phyloP scores from a whole-genome alignment of 1,140 invertebrate species.

The Oreohelix idahoensis region DNA sequence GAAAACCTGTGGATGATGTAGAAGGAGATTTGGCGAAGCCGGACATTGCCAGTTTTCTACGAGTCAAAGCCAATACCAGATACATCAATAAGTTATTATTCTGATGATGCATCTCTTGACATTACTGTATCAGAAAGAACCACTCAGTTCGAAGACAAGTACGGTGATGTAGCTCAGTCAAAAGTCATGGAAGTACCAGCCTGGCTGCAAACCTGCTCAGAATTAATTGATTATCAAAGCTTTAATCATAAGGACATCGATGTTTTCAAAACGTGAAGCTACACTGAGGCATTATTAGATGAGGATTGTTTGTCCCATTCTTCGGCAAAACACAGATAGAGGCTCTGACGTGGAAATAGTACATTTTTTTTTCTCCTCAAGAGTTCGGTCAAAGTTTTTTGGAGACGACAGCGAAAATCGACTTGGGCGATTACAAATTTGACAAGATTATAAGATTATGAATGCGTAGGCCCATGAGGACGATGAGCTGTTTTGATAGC shows the following conservation, averaged over 20 bases:
- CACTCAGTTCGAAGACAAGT: not conserved
- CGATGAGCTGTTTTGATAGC: no score
- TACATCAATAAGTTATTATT: not conserved
- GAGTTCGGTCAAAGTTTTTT: constrained; percentile 17
- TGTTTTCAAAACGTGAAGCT: not conserved
- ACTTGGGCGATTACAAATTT: not conserved
- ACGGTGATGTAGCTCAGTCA: not conserved
- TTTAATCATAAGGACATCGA: not conserved
- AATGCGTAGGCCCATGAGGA: not conserved
- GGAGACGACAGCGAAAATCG: constrained; percentile 11
- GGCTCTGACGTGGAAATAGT: not conserved
- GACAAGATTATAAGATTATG: not conserved
- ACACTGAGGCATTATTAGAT: constrained; percentile 3
- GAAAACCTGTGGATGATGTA: not conserved
- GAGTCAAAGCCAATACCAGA: no score
- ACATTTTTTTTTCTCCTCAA: not conserved
- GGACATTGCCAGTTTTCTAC: not conserved
- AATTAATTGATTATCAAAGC: not conserved
- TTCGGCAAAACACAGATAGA: not conserved
- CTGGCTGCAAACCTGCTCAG: not conserved
- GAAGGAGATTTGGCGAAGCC: not conserved
- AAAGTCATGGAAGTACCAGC: not conserved
- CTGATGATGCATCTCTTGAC: not conserved
- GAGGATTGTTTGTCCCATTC: not conserved
- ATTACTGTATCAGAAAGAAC: not conserved